A percentile compares a stretch with the other conserved stretches of the same genome.
Conservation (phyloP, 2,797 vertebrate species). For the Babyrousa celebensis region DNA sequence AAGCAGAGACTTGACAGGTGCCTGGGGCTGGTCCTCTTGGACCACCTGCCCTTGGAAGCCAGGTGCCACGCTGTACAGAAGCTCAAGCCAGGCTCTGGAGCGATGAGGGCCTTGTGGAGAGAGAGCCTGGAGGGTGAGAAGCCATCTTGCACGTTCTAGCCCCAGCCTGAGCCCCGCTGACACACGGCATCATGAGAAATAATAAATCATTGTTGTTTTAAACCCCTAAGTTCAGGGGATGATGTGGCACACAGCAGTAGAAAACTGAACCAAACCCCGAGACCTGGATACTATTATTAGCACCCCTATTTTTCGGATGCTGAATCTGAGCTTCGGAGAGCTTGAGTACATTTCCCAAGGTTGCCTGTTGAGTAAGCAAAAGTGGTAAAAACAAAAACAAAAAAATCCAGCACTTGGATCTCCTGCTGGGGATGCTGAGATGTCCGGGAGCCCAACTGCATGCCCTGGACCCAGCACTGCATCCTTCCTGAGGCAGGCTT, state of each 20-base stretch:
- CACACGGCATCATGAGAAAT: neutral
- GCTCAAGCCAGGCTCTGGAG: neutral
- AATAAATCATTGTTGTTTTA: neutral
- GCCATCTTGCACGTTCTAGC: neutral
- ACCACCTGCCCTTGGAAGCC: neutral
- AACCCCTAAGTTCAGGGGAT: neutral
- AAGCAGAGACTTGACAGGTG: neutral
- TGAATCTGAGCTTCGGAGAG: neutral
- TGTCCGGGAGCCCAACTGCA: neutral
- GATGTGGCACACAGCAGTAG: neutral
- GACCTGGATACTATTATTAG: neutral
- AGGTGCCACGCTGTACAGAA: neutral
- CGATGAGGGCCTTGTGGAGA: fast-evolving
- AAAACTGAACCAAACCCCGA: neutral
- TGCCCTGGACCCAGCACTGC: neutral
- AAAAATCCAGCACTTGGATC: neutral
- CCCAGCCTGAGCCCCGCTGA: neutral
- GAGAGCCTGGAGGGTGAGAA: neutral
- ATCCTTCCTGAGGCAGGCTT: neutral
- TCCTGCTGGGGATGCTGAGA: neutral
- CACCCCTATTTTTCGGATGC: neutral
- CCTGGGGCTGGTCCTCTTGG: neutral
- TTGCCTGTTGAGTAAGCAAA: neutral
- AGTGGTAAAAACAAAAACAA: fast-evolving
- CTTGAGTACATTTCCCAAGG: neutral